phyloP scores from a whole-genome alignment of 2,888 invertebrate species.

The Diplazon laetatorius region DNA sequence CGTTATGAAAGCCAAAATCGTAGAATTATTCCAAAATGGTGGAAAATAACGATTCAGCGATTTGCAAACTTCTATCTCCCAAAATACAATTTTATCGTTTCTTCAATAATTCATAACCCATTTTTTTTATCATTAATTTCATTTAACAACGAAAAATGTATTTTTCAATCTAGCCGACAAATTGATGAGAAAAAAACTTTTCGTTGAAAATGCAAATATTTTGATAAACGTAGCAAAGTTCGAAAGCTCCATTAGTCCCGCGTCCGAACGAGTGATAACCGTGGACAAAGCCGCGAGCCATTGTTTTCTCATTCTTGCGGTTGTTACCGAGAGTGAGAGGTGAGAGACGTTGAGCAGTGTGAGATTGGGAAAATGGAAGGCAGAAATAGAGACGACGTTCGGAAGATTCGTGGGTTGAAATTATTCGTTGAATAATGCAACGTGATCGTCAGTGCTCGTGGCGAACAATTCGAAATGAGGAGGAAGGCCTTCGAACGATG shows the following conservation, averaged over 20 bases:
- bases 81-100: too few relatives aligned
- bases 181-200: neutral
- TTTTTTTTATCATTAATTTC: too few relatives aligned
- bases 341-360: slow-evolving; percentile 1
- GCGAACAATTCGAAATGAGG: slow-evolving; percentile 18
- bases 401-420: slow-evolving; percentile 54
- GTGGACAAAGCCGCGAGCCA: slow-evolving; percentile 3
- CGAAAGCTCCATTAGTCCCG: neutral
- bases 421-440: slow-evolving; percentile 67
- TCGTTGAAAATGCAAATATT: neutral
- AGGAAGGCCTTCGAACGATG: slow-evolving; percentile 15
- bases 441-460: slow-evolving; percentile 23
- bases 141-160: neutral
- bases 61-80: too few relatives aligned
- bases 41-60: too few relatives aligned
- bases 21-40: too few relatives aligned
- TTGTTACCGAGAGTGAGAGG: neutral
- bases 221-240: neutral
- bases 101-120: too few relatives aligned
- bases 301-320: slow-evolving; percentile 2
- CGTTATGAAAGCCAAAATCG: too few relatives aligned
- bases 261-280: neutral
- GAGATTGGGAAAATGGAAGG: slow-evolving; percentile 42
- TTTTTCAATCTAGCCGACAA: neutral
- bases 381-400: slow-evolving; percentile 52